phyloP scores from a whole-genome alignment of 2,888 invertebrate species.

The Dicranocentrus wangi region DNA sequence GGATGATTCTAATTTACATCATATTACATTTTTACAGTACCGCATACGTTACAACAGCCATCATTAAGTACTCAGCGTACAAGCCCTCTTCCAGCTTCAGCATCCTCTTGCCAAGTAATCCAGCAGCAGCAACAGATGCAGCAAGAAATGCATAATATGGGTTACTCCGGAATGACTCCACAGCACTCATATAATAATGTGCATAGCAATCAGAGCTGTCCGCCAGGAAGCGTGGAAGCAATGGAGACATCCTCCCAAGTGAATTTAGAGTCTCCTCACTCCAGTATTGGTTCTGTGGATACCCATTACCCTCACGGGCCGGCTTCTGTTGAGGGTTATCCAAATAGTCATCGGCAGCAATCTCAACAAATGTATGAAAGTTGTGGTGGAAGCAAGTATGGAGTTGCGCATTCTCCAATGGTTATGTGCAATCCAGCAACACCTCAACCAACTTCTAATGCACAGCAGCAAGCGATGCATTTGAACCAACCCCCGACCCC shows the following conservation, averaged over 20 bases:
- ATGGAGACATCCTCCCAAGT: constrained; percentile 66
- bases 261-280: constrained; percentile 72
- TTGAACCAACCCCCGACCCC: constrained; percentile 69
- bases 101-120: constrained; percentile 63
- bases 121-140: constrained; percentile 65
- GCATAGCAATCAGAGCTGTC: constrained; percentile 72
- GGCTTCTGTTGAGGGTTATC: constrained; percentile 69
- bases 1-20: background rate
- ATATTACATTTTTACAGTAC: background rate
- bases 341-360: constrained; percentile 56
- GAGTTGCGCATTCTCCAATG: constrained; percentile 68
- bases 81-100: constrained; percentile 50
- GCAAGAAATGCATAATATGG: constrained; percentile 72
- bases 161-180: constrained; percentile 70
- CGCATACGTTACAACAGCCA: constrained; percentile 58
- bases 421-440: constrained; percentile 71
- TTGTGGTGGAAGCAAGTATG: constrained; percentile 62
- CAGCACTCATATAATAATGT: constrained; percentile 69
- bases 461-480: constrained; percentile 43
- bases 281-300: constrained; percentile 69
- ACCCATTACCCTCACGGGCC: constrained; percentile 68
- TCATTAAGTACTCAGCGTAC: constrained; percentile 27
- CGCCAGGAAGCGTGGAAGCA: constrained; percentile 72
- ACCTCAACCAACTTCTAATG: constrained; percentile 58
- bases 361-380: constrained; percentile 60